A percentile compares a stretch with the other conserved stretches of the same genome.
These are phyloP conservation scores for Eidolon dupreanum DNA, from an alignment of 2,797 vertebrate species.

Conservation along the genomic window DNA sequence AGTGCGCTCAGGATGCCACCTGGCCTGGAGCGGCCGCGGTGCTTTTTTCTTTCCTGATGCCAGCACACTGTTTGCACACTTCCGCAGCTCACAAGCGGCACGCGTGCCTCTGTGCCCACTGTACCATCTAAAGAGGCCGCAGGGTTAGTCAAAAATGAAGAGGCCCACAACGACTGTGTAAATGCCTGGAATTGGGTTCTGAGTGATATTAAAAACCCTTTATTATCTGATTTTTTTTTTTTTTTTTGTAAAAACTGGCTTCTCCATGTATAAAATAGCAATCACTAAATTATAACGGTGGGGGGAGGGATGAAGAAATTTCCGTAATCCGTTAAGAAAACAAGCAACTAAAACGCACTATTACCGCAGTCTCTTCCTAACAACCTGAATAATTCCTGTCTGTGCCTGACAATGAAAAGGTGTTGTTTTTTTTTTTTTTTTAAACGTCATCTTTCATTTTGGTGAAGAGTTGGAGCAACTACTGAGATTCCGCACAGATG, in stretches of 20 bases:
- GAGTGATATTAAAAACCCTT: conserved; percentile 47
- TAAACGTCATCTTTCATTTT: neutral
- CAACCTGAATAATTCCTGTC: neutral
- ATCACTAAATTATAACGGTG: neutral
- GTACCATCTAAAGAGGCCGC: neutral
- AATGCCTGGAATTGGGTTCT: neutral
- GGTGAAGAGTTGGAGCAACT: neutral
- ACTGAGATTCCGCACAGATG: neutral
- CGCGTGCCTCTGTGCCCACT: neutral
- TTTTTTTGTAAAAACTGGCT: neutral
- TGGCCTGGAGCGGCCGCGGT: neutral
- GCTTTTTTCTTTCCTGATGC: neutral
- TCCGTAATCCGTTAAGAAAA: conserved; percentile 36
- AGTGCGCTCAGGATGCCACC: neutral
- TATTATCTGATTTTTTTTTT: neutral
- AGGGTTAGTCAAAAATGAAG: neutral
- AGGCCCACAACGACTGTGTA: neutral
- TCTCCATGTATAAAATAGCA: conserved; percentile 43
- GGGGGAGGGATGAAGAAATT: neutral
- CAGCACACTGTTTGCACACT: neutral
- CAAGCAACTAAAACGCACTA: neutral
- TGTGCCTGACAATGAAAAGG: neutral
- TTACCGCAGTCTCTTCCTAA: neutral
- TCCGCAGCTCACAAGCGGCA: neutral
- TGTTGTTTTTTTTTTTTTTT: no score